These are phyloP conservation scores for Pseudococcus jackbeardsleyi DNA, from an alignment of 2,888 invertebrate genomes.

Conservation along the genomic window DNA sequence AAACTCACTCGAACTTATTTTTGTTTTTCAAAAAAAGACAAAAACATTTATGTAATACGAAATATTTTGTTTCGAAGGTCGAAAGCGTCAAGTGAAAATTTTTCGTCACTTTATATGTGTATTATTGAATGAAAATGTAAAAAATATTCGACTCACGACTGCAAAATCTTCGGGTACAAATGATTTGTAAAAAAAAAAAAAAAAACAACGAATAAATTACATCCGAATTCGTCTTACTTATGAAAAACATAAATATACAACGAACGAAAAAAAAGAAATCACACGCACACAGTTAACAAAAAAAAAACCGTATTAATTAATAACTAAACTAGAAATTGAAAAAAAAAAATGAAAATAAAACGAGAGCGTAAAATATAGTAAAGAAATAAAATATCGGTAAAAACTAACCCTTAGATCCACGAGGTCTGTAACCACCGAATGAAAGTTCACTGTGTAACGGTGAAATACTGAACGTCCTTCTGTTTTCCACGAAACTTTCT, in stretches of 20 bases:
- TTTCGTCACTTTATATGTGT: neutral
- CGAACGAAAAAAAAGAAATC: conserved; percentile 6
- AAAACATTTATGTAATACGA: neutral
- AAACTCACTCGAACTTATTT: neutral
- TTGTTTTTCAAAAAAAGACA: neutral
- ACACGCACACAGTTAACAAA: neutral
- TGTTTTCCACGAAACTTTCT: conserved; percentile 57
- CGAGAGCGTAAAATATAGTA: neutral
- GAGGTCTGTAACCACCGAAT: conserved; percentile 45
- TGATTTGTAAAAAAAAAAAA: neutral
- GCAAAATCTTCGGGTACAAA: neutral
- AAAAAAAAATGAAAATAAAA: conserved; percentile 32
- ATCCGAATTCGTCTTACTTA: neutral
- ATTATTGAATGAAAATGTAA: neutral
- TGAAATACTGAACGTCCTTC: conserved; percentile 51
- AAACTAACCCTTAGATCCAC: conserved; percentile 51
- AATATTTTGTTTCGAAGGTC: neutral
- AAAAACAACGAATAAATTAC: neutral
- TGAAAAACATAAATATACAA: neutral
- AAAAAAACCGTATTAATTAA: neutral
- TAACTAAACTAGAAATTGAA: neutral
- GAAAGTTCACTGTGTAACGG: conserved; percentile 54
- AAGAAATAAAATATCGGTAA: conserved; percentile 5
- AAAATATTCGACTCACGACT: neutral
- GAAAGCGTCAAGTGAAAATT: neutral